Evolutionary conservation across 1,140 invertebrate species (phyloP).

Genomic region (Drosophila bifasciata): DNA sequence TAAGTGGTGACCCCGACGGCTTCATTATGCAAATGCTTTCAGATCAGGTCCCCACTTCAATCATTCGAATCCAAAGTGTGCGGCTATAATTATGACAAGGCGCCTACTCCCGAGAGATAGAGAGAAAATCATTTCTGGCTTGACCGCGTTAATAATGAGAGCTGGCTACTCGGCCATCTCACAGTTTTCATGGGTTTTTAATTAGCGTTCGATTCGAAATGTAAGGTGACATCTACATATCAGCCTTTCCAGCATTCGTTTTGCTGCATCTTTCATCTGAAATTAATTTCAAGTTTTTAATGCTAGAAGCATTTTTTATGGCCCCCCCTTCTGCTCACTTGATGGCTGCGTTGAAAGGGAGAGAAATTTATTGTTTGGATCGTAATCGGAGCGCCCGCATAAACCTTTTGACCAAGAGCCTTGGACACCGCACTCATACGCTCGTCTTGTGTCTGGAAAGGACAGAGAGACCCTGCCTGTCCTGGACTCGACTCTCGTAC

Average conservation of each 20-base stretch:
- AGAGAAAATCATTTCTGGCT: conserved; percentile 8
- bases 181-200: conserved; percentile 64
- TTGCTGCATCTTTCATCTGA: neutral
- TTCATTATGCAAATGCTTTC: conserved; percentile 70
- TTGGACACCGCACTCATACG: conserved; percentile 5
- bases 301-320: conserved; percentile 62
- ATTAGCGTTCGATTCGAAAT: conserved; percentile 52
- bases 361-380: neutral
- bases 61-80: conserved; percentile 58
- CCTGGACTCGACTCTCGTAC: conserved; percentile 2
- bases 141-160: conserved; percentile 29
- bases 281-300: conserved; percentile 67
- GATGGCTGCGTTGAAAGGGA: conserved; percentile 53
- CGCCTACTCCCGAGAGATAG: neutral
- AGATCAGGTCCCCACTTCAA: conserved; percentile 47
- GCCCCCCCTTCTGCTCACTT: too few species aligned
- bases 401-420: conserved; percentile 29
- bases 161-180: conserved; percentile 7
- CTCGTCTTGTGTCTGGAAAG: too few species aligned
- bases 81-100: conserved; percentile 65
- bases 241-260: too few species aligned
- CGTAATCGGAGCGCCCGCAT: conserved; percentile 41
- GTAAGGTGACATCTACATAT: conserved; percentile 50
- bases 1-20: conserved; percentile 64
- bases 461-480: too few species aligned